phyloP scores from a whole-genome alignment of 2,888 invertebrate genomes.

The Graphium colonna region DNA sequence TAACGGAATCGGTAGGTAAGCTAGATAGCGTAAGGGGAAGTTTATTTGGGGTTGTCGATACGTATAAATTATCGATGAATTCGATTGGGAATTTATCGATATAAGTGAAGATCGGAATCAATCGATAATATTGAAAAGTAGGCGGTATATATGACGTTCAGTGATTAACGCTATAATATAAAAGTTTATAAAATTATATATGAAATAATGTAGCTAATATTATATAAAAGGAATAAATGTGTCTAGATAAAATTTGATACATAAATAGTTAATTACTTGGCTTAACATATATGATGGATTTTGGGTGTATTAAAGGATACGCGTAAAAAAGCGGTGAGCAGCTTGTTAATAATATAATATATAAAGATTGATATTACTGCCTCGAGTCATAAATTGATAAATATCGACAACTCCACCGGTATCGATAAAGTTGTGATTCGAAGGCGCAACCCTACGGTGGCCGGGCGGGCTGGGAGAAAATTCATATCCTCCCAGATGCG shows the following conservation, averaged over 20 bases:
- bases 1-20: conserved; percentile 42
- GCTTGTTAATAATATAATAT: too few species aligned
- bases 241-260: too few species aligned
- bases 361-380: too few species aligned
- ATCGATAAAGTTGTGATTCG: conserved; percentile 8
- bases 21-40: conserved; percentile 2
- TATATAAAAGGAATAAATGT: too few species aligned
- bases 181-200: neutral
- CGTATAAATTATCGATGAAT: neutral
- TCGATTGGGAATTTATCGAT: neutral
- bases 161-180: neutral
- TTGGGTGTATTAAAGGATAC: too few species aligned
- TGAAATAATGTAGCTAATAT: too few species aligned
- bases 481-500: conserved; percentile 30
- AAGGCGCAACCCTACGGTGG: conserved; percentile 1
- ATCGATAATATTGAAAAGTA: neutral
- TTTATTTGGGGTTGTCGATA: conserved; percentile 1
- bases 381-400: too few species aligned
- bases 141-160: neutral
- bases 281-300: too few species aligned
- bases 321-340: too few species aligned
- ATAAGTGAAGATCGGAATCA: neutral
- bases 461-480: conserved; percentile 6
- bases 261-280: too few species aligned
- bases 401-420: too few species aligned